Evolutionary conservation across 2,797 vertebrate species (phyloP).

Genomic region (Bradypus variegatus): DNA sequence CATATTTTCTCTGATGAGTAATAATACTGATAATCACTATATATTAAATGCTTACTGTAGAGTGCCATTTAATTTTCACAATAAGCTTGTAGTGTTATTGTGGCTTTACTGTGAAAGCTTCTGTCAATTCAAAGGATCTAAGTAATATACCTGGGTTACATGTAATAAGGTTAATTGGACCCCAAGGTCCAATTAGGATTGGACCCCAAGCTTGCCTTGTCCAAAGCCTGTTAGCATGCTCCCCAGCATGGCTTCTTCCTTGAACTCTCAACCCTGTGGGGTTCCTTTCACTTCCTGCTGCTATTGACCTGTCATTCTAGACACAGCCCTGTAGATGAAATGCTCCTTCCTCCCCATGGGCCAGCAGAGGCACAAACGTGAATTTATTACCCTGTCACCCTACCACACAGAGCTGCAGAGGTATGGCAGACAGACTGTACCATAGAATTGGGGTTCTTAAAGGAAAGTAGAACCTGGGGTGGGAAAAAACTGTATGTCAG

Average conservation of each 20-base stretch:
- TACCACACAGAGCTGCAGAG: not conserved
- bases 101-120: not conserved
- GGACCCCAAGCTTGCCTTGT: not conserved
- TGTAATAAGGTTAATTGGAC: not conserved
- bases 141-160: not conserved
- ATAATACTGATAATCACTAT: not conserved
- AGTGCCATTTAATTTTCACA: not conserved
- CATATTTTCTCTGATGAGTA: not conserved
- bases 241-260: not conserved
- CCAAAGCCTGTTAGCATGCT: not conserved
- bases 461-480: too few species aligned
- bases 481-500: not conserved
- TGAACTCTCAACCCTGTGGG: not conserved
- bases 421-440: not conserved
- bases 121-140: not conserved
- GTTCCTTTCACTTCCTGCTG: not conserved
- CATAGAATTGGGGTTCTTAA: not conserved
- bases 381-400: not conserved
- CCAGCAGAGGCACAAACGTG: not conserved
- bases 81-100: not conserved
- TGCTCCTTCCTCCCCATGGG: fast-evolving
- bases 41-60: not conserved
- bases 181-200: too few species aligned
- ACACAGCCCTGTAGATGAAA: not conserved
- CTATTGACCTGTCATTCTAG: not conserved